phyloP scores from a whole-genome alignment of 1,140 invertebrate species.

The Akabosia matsudoensis region DNA sequence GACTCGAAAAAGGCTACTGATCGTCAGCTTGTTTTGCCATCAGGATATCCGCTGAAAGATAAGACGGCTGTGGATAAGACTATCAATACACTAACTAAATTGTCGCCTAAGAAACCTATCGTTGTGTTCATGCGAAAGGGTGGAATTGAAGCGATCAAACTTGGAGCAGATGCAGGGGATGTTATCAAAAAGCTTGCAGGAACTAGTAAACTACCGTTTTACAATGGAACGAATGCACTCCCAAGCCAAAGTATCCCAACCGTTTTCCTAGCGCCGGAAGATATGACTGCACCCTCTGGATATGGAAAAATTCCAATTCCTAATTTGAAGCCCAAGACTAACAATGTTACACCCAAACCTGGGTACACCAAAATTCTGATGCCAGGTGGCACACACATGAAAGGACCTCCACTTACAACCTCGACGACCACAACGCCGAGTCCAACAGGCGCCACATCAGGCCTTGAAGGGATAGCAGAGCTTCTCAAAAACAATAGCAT shows the following conservation, averaged over 20 bases:
- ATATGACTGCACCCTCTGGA: conserved; percentile 39
- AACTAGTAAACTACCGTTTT: conserved; percentile 46
- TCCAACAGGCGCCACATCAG: background rate
- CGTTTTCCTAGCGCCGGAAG: conserved; percentile 45
- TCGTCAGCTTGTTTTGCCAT: conserved; percentile 4
- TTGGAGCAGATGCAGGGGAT: conserved; percentile 43
- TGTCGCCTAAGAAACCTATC: conserved; percentile 46
- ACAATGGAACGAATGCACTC: conserved; percentile 39
- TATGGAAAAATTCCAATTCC: conserved; percentile 47
- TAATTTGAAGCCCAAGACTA: conserved; percentile 37
- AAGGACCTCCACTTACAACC: background rate
- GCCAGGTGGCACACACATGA: conserved; percentile 31
- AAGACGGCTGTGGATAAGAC: conserved; percentile 42
- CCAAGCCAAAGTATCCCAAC: conserved; percentile 37
- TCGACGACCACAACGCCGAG: background rate
- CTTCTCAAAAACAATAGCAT: conserved; percentile 9
- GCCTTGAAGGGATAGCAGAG: background rate
- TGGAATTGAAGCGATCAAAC: conserved; percentile 36
- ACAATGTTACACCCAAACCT: conserved; percentile 20
- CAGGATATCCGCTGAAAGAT: conserved; percentile 28
- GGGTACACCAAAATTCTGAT: conserved; percentile 42
- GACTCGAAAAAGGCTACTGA: background rate
- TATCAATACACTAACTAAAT: conserved; percentile 42
- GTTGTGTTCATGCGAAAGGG: conserved; percentile 45
- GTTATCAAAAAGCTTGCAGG: conserved; percentile 47